A percentile compares a stretch with the other conserved stretches of the same genome.
phyloP scores from a whole-genome alignment of 2,797 vertebrate genomes.

The Catamblyrhynchus diadema region DNA sequence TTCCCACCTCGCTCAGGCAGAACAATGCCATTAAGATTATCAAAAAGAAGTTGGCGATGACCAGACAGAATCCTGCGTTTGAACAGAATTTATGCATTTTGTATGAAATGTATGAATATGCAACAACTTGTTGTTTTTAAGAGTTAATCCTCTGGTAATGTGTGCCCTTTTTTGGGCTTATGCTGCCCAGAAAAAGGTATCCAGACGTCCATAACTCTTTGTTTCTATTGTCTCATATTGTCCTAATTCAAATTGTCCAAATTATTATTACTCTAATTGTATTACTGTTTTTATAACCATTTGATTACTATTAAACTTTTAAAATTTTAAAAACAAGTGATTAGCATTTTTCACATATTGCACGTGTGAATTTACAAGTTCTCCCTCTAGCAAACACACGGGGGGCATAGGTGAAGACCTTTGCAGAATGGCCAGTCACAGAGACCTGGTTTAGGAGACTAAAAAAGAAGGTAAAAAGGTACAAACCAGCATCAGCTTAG shows the following conservation, averaged over 20 bases:
- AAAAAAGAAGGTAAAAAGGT: not conserved
- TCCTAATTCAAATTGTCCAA: not conserved
- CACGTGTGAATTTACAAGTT: fast-evolving
- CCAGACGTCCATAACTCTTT: not conserved
- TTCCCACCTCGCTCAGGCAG: not conserved
- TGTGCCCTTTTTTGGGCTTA: not conserved
- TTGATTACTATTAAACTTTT: not conserved
- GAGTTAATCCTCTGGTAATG: not conserved
- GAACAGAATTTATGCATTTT: not conserved
- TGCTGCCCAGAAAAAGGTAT: not conserved
- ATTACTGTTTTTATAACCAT: not conserved
- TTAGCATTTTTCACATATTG: fast-evolving
- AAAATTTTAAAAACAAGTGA: not conserved
- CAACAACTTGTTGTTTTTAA: not conserved
- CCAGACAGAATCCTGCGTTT: not conserved
- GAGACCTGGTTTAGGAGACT: not conserved
- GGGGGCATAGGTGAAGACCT: not conserved
- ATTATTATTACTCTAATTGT: not conserved
- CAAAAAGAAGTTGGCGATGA: not conserved
- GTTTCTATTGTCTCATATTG: not conserved
- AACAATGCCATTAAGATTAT: not conserved
- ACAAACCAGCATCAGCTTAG: not conserved
- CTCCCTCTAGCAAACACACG: fast-evolving
- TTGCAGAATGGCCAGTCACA: not conserved
- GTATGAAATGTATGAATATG: not conserved